Conservation (phyloP, 2,797 vertebrate species). For the Octomys mimax region DNA sequence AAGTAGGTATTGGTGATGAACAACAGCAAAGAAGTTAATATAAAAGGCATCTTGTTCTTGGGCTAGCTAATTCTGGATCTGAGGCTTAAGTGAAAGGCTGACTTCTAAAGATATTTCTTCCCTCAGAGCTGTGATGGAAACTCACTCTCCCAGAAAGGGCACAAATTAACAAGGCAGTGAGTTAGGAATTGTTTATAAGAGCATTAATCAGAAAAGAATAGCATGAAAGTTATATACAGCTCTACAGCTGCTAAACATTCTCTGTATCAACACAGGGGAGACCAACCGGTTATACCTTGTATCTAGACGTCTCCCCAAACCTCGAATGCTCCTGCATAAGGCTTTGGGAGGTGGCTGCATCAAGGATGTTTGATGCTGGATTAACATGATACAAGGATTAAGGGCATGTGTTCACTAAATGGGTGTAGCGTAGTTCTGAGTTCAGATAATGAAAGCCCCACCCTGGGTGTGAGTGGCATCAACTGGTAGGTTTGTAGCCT, state of each 20-base stretch:
- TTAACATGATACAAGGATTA: too few species aligned
- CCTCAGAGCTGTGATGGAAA: neutral
- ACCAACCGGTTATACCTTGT: neutral
- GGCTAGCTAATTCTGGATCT: neutral
- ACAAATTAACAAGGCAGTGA: neutral
- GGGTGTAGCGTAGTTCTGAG: neutral
- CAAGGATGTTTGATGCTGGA: too few species aligned
- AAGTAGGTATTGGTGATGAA: neutral
- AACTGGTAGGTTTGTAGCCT: neutral
- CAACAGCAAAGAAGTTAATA: neutral
- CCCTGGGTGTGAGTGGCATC: neutral
- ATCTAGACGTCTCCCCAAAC: neutral
- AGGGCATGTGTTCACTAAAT: neutral
- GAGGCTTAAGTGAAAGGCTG: neutral
- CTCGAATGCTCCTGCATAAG: too few species aligned
- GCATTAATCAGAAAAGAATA: neutral
- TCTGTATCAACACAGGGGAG: neutral
- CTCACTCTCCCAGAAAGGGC: neutral
- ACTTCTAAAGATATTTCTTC: neutral
- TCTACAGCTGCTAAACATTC: neutral
- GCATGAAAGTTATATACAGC: neutral
- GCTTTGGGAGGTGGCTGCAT: too few species aligned
- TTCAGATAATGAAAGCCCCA: neutral
- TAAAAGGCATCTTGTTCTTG: neutral
- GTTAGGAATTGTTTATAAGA: neutral